Percentiles rank a stretch among this genome's conserved stretches.
phyloP scores from a whole-genome alignment of 1,140 invertebrate genomes.

The Hycleus phaleratus region DNA sequence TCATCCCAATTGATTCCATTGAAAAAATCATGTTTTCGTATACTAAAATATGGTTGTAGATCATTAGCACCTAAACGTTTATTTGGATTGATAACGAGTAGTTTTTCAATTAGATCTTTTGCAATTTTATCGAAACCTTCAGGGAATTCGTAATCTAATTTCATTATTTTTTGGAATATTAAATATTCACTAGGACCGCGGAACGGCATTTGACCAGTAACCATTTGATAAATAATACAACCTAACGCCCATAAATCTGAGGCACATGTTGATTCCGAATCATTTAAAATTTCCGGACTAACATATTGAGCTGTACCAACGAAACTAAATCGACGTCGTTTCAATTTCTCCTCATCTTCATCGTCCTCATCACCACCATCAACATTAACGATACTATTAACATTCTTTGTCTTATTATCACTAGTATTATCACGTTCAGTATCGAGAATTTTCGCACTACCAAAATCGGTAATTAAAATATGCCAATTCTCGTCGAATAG shows the following conservation, averaged over 20 bases:
- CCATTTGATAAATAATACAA: slow-evolving; percentile 97
- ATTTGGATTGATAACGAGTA: slow-evolving; percentile 74
- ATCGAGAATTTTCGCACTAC: slow-evolving; percentile 83
- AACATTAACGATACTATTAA: not conserved
- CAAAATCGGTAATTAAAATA: slow-evolving; percentile 95
- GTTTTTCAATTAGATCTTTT: slow-evolving; percentile 78
- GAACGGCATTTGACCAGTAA: slow-evolving; percentile 88
- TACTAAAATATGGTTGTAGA: slow-evolving; percentile 64
- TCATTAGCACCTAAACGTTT: slow-evolving; percentile 81
- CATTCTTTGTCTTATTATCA: not conserved
- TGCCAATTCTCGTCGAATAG: slow-evolving; percentile 91
- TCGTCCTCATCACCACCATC: too few species aligned
- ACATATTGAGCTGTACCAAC: slow-evolving; percentile 99
- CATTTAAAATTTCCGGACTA: slow-evolving; percentile 87
- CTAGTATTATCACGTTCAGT: slow-evolving; percentile 20
- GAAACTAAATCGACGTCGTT: slow-evolving; percentile 73
- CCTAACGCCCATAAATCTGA: slow-evolving; percentile 98
- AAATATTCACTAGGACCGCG: slow-evolving; percentile 88
- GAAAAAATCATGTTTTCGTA: slow-evolving; percentile 84
- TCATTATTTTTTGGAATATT: slow-evolving; percentile 93
- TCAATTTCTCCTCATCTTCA: slow-evolving; percentile 34
- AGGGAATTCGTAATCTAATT: slow-evolving; percentile 87
- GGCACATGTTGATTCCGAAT: slow-evolving; percentile 68
- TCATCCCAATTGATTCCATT: slow-evolving; percentile 74
- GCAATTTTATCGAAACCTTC: slow-evolving; percentile 79